These are phyloP conservation scores for Yasuhikotakia modesta DNA, from an alignment of 2,797 vertebrate species.

Conservation along the genomic window DNA sequence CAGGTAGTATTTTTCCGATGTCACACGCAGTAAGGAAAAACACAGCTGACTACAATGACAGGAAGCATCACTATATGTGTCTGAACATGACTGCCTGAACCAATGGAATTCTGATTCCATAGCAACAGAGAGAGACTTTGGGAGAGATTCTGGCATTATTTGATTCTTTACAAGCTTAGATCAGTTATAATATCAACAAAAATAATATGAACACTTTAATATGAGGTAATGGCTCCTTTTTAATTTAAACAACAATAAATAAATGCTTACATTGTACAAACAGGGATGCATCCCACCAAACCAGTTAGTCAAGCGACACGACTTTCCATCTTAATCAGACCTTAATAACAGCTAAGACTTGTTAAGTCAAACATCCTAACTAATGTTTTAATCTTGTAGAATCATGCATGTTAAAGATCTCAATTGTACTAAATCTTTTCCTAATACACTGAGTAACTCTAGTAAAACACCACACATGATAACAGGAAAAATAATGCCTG, in stretches of 20 bases:
- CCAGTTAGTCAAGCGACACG: background rate
- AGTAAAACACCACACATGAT: too few relatives aligned
- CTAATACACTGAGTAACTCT: too few relatives aligned
- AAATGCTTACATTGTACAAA: background rate
- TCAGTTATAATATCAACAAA: background rate
- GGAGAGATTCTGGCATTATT: conserved; percentile 4
- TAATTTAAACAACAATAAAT: background rate
- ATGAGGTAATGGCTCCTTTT: background rate
- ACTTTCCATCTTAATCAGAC: background rate
- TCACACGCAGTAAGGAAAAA: background rate
- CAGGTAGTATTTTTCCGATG: conserved; percentile 6
- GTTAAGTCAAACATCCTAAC: too few relatives aligned
- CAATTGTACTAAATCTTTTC: too few relatives aligned
- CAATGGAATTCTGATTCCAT: conserved; percentile 15
- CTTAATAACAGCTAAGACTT: background rate
- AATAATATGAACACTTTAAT: background rate
- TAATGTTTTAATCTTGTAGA: too few relatives aligned
- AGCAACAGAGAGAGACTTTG: conserved; percentile 1
- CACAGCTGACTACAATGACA: background rate
- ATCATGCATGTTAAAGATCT: too few relatives aligned
- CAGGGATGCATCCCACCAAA: conserved; percentile 4
- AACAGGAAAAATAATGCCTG: too few relatives aligned
- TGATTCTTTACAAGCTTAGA: background rate
- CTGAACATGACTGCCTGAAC: background rate
- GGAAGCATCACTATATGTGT: background rate